phyloP scores from a whole-genome alignment of 2,113 vertebrate genomes.

The Cyanocitta stelleri region DNA sequence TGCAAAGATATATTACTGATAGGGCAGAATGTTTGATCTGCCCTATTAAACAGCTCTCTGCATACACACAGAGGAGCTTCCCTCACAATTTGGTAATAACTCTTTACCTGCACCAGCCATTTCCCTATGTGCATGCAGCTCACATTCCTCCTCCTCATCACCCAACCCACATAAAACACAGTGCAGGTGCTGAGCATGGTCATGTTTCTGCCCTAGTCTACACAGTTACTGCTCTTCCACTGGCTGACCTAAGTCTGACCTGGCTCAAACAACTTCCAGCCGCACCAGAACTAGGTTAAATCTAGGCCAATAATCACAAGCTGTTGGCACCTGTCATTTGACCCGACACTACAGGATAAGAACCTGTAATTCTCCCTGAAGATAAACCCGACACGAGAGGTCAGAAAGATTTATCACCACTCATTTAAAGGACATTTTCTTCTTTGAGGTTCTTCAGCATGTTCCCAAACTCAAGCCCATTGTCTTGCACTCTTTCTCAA shows the following conservation, averaged over 20 bases:
- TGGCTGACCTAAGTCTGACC: neutral
- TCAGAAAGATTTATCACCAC: neutral
- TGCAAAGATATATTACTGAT: neutral
- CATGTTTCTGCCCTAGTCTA: neutral
- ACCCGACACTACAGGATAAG: neutral
- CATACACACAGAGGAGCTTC: neutral
- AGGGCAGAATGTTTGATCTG: neutral
- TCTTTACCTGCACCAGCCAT: accelerated
- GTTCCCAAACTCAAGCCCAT: neutral
- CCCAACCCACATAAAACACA: accelerated
- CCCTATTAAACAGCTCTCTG: neutral
- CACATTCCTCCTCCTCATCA: neutral
- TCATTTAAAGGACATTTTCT: neutral
- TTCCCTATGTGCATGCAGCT: neutral
- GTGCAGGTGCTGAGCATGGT: neutral
- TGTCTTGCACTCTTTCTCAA: neutral
- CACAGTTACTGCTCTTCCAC: neutral
- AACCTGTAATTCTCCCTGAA: neutral
- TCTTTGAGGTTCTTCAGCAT: neutral
- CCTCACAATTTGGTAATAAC: neutral
- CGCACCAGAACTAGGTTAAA: neutral
- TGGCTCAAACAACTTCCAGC: neutral
- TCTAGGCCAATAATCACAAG: neutral
- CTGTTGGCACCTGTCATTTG: neutral
- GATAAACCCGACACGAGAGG: neutral